Evolutionary conservation across 2,113 vertebrate genomes (phyloP).

Genomic region (Muscicapa adusta): DNA sequence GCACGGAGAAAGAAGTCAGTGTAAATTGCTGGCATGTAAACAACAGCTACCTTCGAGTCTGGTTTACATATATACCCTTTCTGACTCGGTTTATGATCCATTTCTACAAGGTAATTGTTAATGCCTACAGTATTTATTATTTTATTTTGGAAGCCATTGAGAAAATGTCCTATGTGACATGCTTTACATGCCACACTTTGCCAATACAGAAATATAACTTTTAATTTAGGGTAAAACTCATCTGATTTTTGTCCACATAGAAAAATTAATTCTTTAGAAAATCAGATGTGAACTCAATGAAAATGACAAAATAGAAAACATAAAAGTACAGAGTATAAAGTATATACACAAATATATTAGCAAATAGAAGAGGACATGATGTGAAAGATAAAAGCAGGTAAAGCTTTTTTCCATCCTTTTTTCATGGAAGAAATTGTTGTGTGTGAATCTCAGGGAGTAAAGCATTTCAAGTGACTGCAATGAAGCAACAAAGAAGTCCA

Average conservation of each 20-base stretch:
- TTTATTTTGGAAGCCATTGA: background rate
- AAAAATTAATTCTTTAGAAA: background rate
- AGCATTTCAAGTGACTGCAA: background rate
- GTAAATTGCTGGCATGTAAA: slow-evolving; percentile 15
- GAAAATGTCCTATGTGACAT: background rate
- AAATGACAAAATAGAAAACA: background rate
- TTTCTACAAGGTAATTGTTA: background rate
- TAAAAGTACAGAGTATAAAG: background rate
- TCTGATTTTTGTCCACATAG: background rate
- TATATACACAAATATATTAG: background rate
- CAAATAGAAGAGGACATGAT: background rate
- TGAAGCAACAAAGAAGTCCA: background rate
- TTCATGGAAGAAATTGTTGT: background rate
- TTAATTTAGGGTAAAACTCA: background rate
- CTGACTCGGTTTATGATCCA: background rate
- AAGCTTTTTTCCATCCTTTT: background rate
- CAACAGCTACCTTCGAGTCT: background rate
- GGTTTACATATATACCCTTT: background rate
- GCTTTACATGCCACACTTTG: background rate
- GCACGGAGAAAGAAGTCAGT: background rate
- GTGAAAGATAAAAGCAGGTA: background rate
- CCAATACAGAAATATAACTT: background rate
- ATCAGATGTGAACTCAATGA: background rate
- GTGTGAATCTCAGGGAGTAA: background rate
- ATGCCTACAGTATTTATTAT: background rate